phyloP scores from a whole-genome alignment of 1,140 invertebrate genomes.

The Eriosoma lanigerum region DNA sequence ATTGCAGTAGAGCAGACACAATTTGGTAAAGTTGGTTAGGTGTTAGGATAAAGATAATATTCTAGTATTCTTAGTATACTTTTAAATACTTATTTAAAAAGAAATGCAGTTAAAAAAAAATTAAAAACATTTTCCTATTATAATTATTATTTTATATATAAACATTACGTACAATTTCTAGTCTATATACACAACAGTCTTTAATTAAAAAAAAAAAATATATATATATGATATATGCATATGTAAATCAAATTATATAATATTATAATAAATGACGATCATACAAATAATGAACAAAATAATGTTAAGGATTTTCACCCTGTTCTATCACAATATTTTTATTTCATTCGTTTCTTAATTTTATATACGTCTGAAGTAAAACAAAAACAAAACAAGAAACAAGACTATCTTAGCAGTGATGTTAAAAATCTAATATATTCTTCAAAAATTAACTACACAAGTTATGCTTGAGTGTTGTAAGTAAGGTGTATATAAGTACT shows the following conservation, averaged over 20 bases:
- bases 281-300: slow-evolving; percentile 38
- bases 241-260: slow-evolving; percentile 20
- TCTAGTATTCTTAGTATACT: too few species aligned
- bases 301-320: slow-evolving; percentile 50
- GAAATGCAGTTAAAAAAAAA: not conserved
- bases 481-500: too few species aligned
- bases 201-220: slow-evolving; percentile 47
- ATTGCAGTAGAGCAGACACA: too few species aligned
- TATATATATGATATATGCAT: not conserved
- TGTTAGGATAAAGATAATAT: too few species aligned
- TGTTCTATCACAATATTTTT: slow-evolving; percentile 49
- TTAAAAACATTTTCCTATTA: slow-evolving; percentile 16
- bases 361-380: not conserved
- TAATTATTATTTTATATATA: slow-evolving; percentile 30
- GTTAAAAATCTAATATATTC: not conserved
- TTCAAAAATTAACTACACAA: not conserved
- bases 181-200: slow-evolving; percentile 51
- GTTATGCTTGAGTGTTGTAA: not conserved
- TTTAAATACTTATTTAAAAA: not conserved
- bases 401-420: not conserved
- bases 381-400: not conserved
- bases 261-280: slow-evolving; percentile 22
- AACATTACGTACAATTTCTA: slow-evolving; percentile 48
- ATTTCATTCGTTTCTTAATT: slow-evolving; percentile 8
- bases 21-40: too few species aligned